Base-by-base conservation (phyloP, 2,797 vertebrate genomes). In the Bradypodion ventrale region DNA sequence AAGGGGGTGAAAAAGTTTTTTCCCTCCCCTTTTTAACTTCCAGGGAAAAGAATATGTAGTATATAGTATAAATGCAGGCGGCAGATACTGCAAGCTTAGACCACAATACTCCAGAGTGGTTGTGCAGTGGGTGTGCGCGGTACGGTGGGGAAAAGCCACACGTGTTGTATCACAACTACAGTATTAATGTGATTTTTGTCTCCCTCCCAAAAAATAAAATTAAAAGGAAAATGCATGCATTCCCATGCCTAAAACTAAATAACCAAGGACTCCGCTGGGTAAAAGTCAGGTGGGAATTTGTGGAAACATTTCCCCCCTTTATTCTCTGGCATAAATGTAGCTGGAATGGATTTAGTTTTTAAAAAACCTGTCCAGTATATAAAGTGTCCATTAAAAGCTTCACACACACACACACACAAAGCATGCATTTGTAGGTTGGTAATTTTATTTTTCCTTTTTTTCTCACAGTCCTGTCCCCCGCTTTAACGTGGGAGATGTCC, bases 91-190 rank as follows among this genome's bases (percentile, higher is more conserved):
- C 97, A 97, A 97, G 97, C 97, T 97, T 59, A 49, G 97, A 97
- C 97, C 97, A 98, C 97, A 96, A 97, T 97, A 97, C 96, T 97
- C 96, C 95, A 94, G 93, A 96, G 97, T 98, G 97, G 97, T 97
- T 97, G 97, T 97, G 98, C 97, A 98, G 97, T 97, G 97, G 97
- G 96, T 97, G 97, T 97, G 97, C 97, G 97, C 97, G 97, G 97
- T 97, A 98, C 97, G 96, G n/a, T n/a, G n/a, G n/a, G 96, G 96
- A 97, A 97, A 97, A 97, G 96, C 96, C 96, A 97, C 96, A 89
- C 96, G 97, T 97, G 98, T 98, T 98, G 98, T 98, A 98, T 98
- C 98, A 98, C 98, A 99, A 98, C 97, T 98, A 98, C 97, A 97
- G 96, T 97, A 97, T n/a, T 97, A 96, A 97, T 95, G 94, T 96